phyloP scores from a whole-genome alignment of 2,113 vertebrate genomes.

The Clarias batrachus region DNA sequence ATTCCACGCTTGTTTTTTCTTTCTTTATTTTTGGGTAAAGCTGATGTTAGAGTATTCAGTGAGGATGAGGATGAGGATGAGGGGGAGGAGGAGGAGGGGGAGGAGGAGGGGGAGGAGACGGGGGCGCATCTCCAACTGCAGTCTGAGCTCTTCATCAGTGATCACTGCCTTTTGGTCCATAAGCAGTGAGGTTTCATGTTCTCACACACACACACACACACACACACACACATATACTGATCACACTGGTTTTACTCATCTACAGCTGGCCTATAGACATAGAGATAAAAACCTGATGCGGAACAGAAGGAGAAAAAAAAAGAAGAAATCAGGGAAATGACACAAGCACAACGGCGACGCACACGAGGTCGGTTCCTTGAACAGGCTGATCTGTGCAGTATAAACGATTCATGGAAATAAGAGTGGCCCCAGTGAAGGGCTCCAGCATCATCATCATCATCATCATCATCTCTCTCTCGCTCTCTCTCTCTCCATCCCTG shows the following conservation, averaged over 20 bases:
- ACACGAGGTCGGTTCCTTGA: background rate
- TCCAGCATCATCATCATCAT: conserved; percentile 9
- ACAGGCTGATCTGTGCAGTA: background rate
- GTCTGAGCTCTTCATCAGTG: conserved; percentile 59
- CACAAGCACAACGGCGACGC: background rate
- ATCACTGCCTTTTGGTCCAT: conserved; percentile 57
- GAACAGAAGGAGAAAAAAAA: conserved; percentile 16
- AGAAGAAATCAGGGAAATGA: background rate
- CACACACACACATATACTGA: background rate
- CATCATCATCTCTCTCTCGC: background rate
- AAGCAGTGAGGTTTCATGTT: conserved; percentile 63
- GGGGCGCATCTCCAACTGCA: conserved; percentile 66
- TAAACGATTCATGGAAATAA: background rate
- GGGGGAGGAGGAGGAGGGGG: background rate
- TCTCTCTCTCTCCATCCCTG: conserved; percentile 11
- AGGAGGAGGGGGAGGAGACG: conserved; percentile 28
- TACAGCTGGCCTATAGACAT: conserved; percentile 1
- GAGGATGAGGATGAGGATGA: conserved; percentile 37
- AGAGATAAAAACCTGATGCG: background rate
- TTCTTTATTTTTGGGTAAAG: conserved; percentile 33
- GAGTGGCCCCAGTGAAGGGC: conserved; percentile 25
- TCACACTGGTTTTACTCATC: background rate
- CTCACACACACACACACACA: conserved; percentile 35
- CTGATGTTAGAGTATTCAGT: conserved; percentile 61
- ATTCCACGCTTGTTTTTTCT: background rate